Conservation (phyloP, 2,888 invertebrate species). For the Dastarcus helophoroides region DNA sequence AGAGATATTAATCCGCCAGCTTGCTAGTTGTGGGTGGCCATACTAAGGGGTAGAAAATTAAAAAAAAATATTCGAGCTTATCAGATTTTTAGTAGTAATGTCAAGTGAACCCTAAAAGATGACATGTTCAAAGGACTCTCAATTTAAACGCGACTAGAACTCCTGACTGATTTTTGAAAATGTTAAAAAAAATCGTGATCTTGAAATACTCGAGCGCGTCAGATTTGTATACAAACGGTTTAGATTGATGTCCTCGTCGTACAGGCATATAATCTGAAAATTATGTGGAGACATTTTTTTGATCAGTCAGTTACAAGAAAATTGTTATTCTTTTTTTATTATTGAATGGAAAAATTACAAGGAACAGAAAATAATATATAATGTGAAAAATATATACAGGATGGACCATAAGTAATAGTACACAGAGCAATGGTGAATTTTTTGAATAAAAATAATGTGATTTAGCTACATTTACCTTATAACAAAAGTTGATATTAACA, state of each 20-base stretch:
- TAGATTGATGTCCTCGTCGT: conserved; percentile 4
- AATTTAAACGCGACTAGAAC: conserved; percentile 14
- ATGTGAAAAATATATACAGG: too few species aligned
- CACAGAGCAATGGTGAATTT: too few species aligned
- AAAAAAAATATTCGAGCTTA: conserved; percentile 14
- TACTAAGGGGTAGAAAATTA: conserved; percentile 9
- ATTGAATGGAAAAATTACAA: too few species aligned
- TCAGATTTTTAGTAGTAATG: conserved; percentile 13
- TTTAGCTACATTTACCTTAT: too few species aligned
- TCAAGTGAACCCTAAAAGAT: conserved; percentile 14
- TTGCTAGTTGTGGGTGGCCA: conserved; percentile 13
- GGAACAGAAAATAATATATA: too few species aligned
- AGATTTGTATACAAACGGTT: conserved; percentile 8
- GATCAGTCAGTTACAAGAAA: not conserved
- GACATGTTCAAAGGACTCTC: conserved; percentile 12
- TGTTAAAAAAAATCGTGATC: conserved; percentile 5
- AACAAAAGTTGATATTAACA: too few species aligned
- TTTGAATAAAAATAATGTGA: too few species aligned
- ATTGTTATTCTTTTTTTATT: not conserved
- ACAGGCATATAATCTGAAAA: conserved; percentile 4
- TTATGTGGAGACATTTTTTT: conserved; percentile 1
- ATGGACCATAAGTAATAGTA: too few species aligned
- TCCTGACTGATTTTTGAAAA: conserved; percentile 9
- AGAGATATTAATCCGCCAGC: conserved; percentile 14
- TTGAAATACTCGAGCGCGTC: conserved; percentile 9